These are phyloP conservation scores for Dusona sp. DNA, from an alignment of 2,888 invertebrate genomes.

Conservation along the genomic window DNA sequence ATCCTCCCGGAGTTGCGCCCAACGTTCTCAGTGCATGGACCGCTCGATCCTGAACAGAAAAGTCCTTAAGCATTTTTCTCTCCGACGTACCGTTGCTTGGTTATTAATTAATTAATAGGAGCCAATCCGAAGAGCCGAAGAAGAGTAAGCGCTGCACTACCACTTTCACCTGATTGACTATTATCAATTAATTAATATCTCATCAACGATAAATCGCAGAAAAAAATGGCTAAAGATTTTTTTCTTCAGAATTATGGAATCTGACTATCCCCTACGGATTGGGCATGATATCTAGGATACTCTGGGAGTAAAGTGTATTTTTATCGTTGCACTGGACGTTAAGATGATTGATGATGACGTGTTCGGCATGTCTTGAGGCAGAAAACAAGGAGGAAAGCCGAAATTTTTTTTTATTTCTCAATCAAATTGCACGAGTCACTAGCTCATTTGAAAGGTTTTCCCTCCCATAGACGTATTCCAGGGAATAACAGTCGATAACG, in stretches of 20 bases:
- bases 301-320: background rate
- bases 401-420: no score
- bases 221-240: background rate
- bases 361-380: slow-evolving; percentile 17
- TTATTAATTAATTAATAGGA: background rate
- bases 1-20: background rate
- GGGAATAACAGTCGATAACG: slow-evolving; percentile 5
- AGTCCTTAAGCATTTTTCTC: background rate
- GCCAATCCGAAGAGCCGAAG: background rate
- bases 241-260: background rate
- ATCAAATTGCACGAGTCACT: slow-evolving; percentile 6
- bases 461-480: background rate
- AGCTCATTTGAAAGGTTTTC: background rate
- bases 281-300: background rate
- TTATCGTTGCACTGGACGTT: slow-evolving; percentile 39
- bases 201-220: background rate
- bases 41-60: background rate
- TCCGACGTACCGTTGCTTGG: background rate
- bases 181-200: background rate
- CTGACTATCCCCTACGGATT: background rate
- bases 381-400: slow-evolving; percentile 15
- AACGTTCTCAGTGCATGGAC: background rate
- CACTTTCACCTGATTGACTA: background rate
- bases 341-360: slow-evolving; percentile 29
- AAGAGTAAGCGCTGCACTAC: background rate